These are phyloP conservation scores for Drosophila nannoptera DNA, from an alignment of 1,140 invertebrate species.

Conservation along the genomic window DNA sequence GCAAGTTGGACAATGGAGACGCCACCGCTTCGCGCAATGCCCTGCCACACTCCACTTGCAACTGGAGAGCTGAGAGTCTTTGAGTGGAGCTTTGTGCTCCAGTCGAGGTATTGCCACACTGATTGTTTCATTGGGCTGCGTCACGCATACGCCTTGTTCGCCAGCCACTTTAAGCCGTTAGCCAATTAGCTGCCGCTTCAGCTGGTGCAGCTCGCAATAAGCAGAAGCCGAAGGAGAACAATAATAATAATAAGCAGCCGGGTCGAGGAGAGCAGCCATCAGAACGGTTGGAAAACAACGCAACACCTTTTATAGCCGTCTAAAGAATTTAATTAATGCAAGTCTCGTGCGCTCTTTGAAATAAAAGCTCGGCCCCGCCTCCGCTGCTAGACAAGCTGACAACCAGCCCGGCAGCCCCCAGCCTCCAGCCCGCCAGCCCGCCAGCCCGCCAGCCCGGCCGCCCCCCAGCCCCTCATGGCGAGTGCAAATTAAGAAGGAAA, in stretches of 20 bases:
- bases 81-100: neutral
- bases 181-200: slow-evolving; percentile 50
- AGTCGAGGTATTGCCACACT: slow-evolving; percentile 1
- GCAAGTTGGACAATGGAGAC: slow-evolving; percentile 22
- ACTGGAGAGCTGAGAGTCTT: slow-evolving; percentile 14
- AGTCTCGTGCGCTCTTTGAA: slow-evolving; percentile 43
- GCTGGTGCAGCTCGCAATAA: slow-evolving; percentile 22
- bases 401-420: slow-evolving; percentile 1
- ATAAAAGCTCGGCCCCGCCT: slow-evolving; percentile 31
- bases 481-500: slow-evolving; percentile 58
- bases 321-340: slow-evolving; percentile 75
- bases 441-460: neutral
- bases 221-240: slow-evolving; percentile 18
- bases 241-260: neutral
- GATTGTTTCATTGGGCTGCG: slow-evolving; percentile 28
- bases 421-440: slow-evolving; percentile 7
- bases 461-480: neutral
- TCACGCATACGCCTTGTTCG: slow-evolving; percentile 56
- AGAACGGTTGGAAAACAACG: slow-evolving; percentile 10
- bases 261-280: neutral
- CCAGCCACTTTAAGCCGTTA: slow-evolving; percentile 46
- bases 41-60: neutral
- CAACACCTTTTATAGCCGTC: slow-evolving; percentile 49
- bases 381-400: neutral
- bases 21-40: neutral